These are phyloP conservation scores for Monochamus saltuarius DNA, from an alignment of 1,140 invertebrate genomes.

Conservation along the genomic window DNA sequence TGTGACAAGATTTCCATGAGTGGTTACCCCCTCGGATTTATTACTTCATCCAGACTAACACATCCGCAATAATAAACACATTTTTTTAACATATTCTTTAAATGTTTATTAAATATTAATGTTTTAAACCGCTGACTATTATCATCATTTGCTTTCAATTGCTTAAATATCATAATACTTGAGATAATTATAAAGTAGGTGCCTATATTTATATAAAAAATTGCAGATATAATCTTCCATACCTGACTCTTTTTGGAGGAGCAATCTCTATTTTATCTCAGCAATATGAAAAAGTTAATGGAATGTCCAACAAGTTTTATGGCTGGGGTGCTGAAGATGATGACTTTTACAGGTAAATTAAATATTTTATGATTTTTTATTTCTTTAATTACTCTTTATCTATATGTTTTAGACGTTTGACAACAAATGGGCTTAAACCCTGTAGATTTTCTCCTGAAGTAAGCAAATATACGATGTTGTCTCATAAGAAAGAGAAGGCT, in stretches of 20 bases:
- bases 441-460: slow-evolving; percentile 70
- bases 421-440: slow-evolving; percentile 57
- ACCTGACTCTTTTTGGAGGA: slow-evolving; percentile 72
- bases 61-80: no score
- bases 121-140: no score
- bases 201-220: no score
- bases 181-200: no score
- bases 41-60: no score
- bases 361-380: slow-evolving; percentile 12
- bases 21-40: no score
- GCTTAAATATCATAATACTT: no score
- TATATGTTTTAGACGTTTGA: slow-evolving; percentile 55
- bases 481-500: slow-evolving; percentile 66
- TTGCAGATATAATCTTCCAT: slow-evolving; percentile 74
- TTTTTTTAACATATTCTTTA: no score
- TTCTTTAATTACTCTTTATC: slow-evolving; percentile 19
- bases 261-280: slow-evolving; percentile 70
- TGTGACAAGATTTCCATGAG: no score
- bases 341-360: slow-evolving; percentile 70
- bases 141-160: no score
- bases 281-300: slow-evolving; percentile 80
- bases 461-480: slow-evolving; percentile 77
- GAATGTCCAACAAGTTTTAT: slow-evolving; percentile 89
- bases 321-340: slow-evolving; percentile 91
- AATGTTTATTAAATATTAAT: no score